Conservation (phyloP, 2,888 invertebrate species). For the Nephrotoma appendiculata region DNA sequence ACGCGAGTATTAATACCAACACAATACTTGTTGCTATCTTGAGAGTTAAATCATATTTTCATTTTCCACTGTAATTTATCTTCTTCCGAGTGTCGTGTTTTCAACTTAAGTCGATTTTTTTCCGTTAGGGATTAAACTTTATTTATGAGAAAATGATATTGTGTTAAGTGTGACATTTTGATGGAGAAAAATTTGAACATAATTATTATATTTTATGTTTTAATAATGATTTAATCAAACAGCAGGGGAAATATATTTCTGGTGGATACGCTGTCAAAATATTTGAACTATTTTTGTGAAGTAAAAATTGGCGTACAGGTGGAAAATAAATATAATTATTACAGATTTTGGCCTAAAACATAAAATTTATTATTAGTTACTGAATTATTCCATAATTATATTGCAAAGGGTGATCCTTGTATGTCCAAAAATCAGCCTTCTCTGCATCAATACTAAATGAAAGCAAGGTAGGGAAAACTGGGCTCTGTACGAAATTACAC, state of each 20-base stretch:
- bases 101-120: neutral
- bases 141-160: neutral
- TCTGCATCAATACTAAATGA: no score
- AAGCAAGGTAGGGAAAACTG: no score
- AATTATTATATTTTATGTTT: neutral
- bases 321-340: no score
- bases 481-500: no score
- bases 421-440: no score
- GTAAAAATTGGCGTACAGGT: neutral
- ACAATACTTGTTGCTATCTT: neutral
- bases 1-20: neutral
- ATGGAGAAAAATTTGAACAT: neutral
- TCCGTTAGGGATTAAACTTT: neutral
- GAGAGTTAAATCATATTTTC: neutral
- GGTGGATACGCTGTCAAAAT: neutral
- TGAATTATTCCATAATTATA: no score
- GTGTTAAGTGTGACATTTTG: neutral
- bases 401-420: no score
- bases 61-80: no score
- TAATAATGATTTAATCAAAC: neutral
- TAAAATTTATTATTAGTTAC: no score
- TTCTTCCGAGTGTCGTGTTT: neutral
- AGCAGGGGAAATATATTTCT: neutral
- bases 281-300: neutral
- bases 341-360: no score